Percentiles rank a stretch among this genome's conserved stretches.
These are phyloP conservation scores for Drosophila robusta DNA, from an alignment of 2,888 invertebrate species.

Conservation along the genomic window DNA sequence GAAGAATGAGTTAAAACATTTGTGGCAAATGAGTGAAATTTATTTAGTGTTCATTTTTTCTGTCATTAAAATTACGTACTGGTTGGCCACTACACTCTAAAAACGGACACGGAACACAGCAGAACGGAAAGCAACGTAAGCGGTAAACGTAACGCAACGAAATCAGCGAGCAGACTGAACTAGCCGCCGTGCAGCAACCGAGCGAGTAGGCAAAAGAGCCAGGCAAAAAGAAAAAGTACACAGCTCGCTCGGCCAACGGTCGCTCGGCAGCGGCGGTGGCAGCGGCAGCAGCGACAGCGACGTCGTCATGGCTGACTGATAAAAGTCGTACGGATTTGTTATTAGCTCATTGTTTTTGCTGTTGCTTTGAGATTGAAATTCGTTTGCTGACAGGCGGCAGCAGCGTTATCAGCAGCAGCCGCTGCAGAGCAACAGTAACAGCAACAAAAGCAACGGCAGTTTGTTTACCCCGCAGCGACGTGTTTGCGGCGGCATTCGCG, in stretches of 20 bases:
- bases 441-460: constrained; percentile 27
- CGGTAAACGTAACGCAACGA: constrained; percentile 70
- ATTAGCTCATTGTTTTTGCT: constrained; percentile 63
- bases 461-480: constrained; percentile 26
- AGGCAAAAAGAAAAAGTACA: constrained; percentile 21
- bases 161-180: constrained; percentile 77
- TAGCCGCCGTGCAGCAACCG: constrained; percentile 52
- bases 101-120: constrained; percentile 56
- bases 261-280: constrained; percentile 9
- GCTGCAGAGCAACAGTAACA: constrained; percentile 20
- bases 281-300: constrained; percentile 18
- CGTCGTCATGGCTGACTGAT: constrained; percentile 62
- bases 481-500: constrained; percentile 28
- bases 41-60: neutral
- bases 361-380: constrained; percentile 42
- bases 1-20: constrained; percentile 18
- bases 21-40: constrained; percentile 4
- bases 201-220: constrained; percentile 57
- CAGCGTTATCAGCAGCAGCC: constrained; percentile 32
- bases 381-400: constrained; percentile 29
- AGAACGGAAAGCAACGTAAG: constrained; percentile 63
- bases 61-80: constrained; percentile 29
- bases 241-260: constrained; percentile 39
- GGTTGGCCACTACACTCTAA: constrained; percentile 10
- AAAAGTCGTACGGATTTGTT: constrained; percentile 61